Base-by-base conservation (phyloP, 2,113 vertebrate genomes). In the Pionites leucogaster region DNA sequence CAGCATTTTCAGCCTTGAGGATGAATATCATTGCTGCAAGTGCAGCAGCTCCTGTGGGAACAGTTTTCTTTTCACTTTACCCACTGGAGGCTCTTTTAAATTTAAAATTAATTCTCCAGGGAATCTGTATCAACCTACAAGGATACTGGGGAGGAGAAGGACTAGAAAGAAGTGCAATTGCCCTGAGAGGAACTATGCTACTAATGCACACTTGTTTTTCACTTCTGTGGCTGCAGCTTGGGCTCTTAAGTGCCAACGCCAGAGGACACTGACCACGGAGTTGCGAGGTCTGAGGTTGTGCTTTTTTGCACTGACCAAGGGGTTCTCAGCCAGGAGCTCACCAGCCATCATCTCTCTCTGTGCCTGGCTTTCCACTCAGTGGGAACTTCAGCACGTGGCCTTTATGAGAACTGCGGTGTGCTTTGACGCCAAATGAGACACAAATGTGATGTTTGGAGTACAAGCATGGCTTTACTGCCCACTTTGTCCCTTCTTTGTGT, bases 1-100 rank as follows among this genome's bases (percentile, higher is more conserved):
- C 90, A 80, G 79, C 50, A n/a, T 64, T 92, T 94, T 83, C 76
- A 81, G 75, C 75, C 85, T 70, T 35, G n/a, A 80, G 82, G 59
- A 68, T 70, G 68, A 75, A 82, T 60, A 60, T 64, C 35, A 50
- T 25, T 86, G 55, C 72, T 92, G 62, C 69, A 82, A 91, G 47
- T 17, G 37, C 71, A 88, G 57, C 39, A 87, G 37, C 46, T 92
- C 63, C 85, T 67, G 23, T 55, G 87, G 90, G 82, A 82, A 67
- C 49, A 70, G 17, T 88, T 96, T 85, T 50, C 70, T 77, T 70
- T 0, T 35, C 64, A 63, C 85, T 50, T 93, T 86, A 92, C 28
- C 20, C 93, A 90, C 55, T 0, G 0, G 82, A 93, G 88, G 41
- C 67, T 80, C 52, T 86, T 93, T 91, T 64, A 76, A 93, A 93